These are phyloP conservation scores for Cirrhinus molitorella DNA, from an alignment of 2,797 vertebrate species.

Conservation along the genomic window DNA sequence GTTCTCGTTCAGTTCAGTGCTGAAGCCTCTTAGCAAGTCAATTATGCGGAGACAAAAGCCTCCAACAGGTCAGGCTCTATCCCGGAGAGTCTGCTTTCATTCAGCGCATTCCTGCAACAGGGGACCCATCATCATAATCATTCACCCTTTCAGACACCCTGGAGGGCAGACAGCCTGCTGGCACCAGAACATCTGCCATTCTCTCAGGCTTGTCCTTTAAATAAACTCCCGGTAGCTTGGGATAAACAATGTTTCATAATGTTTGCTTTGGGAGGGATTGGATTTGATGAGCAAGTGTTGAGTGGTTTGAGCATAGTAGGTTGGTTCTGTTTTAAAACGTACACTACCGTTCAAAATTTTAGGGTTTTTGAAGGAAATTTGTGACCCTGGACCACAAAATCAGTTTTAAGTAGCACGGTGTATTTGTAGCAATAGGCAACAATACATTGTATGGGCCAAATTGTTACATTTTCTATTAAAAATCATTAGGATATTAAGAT, in stretches of 20 bases:
- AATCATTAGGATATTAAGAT: too few relatives aligned
- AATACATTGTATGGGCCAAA: too few relatives aligned
- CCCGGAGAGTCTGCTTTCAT: conserved; percentile 50
- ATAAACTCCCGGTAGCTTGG: not conserved
- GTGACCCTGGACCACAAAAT: too few relatives aligned
- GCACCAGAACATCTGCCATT: conserved; percentile 52
- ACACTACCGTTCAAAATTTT: not conserved
- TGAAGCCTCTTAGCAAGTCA: conserved; percentile 44
- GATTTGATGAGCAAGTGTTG: not conserved
- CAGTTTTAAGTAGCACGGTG: too few relatives aligned
- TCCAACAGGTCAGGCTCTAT: conserved; percentile 48
- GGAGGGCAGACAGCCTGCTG: conserved; percentile 40
- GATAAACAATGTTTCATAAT: not conserved
- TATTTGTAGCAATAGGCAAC: too few relatives aligned
- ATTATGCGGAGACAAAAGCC: conserved; percentile 52
- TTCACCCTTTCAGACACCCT: conserved; percentile 51
- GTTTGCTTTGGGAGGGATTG: not conserved
- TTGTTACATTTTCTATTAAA: too few relatives aligned
- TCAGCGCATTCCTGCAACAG: conserved; percentile 54
- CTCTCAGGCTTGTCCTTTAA: conserved; percentile 36
- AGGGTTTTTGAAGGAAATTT: not conserved
- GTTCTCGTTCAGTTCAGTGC: conserved; percentile 51
- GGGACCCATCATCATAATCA: conserved; percentile 54
- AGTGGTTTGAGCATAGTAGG: not conserved
- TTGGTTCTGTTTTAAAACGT: not conserved